Conservation (phyloP, 2,888 invertebrate species). For the Agriopis leucophaearia region DNA sequence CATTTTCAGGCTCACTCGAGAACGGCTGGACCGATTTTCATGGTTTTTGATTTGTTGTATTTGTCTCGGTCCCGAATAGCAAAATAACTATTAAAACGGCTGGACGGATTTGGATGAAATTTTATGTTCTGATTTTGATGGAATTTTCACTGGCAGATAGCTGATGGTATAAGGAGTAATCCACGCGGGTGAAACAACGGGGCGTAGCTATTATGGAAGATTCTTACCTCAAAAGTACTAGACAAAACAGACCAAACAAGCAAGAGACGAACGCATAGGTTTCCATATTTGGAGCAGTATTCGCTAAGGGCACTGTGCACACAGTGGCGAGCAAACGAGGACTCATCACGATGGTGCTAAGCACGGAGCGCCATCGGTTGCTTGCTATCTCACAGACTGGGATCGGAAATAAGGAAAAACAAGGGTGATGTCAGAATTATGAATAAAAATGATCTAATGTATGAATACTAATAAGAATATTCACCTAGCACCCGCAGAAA, state of each 20-base stretch:
- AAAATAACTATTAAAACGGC: too few species aligned
- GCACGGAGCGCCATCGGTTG: slow-evolving; percentile 71
- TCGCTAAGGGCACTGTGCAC: slow-evolving; percentile 68
- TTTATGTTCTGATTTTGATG: too few species aligned
- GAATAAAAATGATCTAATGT: slow-evolving; percentile 1
- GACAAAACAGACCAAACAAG: slow-evolving; percentile 56
- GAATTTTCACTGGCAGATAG: too few species aligned
- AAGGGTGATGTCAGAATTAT: slow-evolving; percentile 7
- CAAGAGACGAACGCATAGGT: slow-evolving; percentile 68
- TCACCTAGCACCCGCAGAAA: too few species aligned
- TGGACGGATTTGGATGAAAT: too few species aligned
- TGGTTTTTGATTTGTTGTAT: too few species aligned
- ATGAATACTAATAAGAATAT: not conserved
- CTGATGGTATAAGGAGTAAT: too few species aligned
- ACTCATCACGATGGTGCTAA: slow-evolving; percentile 61
- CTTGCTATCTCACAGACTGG: slow-evolving; percentile 79
- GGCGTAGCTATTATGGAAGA: not conserved
- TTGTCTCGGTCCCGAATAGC: too few species aligned
- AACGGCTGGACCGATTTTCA: too few species aligned
- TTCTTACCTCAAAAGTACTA: slow-evolving; percentile 64
- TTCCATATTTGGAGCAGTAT: slow-evolving; percentile 67
- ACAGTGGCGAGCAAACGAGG: slow-evolving; percentile 65
- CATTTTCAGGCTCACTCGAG: too few species aligned
- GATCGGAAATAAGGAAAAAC: slow-evolving; percentile 7
- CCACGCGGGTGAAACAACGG: too few species aligned